Percentiles rank a stretch among this genome's conserved stretches.
These are phyloP conservation scores for Eumacrocentrus americanus DNA, from an alignment of 2,888 invertebrate genomes.

Conservation along the genomic window DNA sequence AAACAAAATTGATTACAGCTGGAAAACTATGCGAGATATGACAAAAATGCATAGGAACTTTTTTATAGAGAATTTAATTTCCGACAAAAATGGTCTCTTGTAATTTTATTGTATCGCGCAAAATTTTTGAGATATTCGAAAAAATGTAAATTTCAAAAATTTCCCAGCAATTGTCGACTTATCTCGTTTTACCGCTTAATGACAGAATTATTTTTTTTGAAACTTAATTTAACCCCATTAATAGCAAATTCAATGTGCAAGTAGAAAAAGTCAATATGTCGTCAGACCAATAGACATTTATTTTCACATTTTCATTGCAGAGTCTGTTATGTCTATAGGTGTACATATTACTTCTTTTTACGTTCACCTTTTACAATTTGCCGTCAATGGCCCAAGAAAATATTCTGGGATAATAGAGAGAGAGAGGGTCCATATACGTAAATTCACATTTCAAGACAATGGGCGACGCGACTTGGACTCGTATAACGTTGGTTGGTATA, in stretches of 20 bases:
- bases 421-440: slow-evolving; percentile 6
- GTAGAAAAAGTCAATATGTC: background rate
- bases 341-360: background rate
- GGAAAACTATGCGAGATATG: no score
- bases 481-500: slow-evolving; percentile 6
- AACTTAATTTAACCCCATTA: background rate
- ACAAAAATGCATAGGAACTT: no score
- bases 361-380: background rate
- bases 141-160: background rate
- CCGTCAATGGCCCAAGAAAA: background rate
- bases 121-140: background rate
- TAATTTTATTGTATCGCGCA: background rate
- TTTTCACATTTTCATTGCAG: background rate
- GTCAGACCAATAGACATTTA: background rate
- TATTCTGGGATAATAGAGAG: background rate
- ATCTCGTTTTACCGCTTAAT: no score
- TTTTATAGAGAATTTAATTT: no score
- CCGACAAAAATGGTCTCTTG: background rate
- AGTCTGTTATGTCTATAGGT: no score
- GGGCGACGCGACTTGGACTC: slow-evolving; percentile 1
- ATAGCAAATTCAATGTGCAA: background rate
- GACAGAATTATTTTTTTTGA: no score
- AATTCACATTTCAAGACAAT: slow-evolving; percentile 9
- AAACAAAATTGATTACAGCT: background rate
- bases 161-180: no score